Conservation (phyloP, 2,888 invertebrate species). For the Eubasilissa splendida region DNA sequence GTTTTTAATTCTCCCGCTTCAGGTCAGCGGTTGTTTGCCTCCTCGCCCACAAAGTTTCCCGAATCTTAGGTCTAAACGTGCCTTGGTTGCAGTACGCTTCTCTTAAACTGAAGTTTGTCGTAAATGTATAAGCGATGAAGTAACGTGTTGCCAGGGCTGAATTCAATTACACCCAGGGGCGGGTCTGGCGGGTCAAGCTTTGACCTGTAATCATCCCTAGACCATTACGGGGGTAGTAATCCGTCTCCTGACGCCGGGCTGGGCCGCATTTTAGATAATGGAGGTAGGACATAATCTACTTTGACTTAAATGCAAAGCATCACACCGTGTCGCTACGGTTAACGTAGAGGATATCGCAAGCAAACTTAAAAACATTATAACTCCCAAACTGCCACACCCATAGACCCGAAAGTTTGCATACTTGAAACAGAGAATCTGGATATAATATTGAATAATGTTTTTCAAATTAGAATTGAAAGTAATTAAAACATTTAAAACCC, state of each 20-base stretch:
- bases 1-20: constrained; percentile 28
- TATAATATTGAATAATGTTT: no score
- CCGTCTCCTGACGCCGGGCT: constrained; percentile 13
- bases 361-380: no score
- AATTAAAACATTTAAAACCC: background rate
- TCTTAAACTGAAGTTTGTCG: constrained; percentile 46
- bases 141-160: constrained; percentile 52
- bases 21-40: constrained; percentile 32
- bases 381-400: no score
- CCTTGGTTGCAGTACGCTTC: constrained; percentile 41
- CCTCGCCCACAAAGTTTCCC: constrained; percentile 19
- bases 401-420: no score
- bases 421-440: no score
- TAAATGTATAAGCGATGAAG: constrained; percentile 53
- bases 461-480: no score
- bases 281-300: no score
- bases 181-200: constrained; percentile 46
- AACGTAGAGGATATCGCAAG: no score
- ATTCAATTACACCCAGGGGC: constrained; percentile 51
- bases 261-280: constrained; percentile 9
- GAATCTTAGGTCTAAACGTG: constrained; percentile 45
- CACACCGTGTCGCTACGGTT: no score
- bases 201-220: constrained; percentile 50
- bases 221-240: constrained; percentile 7
- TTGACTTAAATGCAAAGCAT: no score